These are phyloP conservation scores for Aphis gossypii DNA, from an alignment of 1,140 invertebrate species.

Conservation along the genomic window DNA sequence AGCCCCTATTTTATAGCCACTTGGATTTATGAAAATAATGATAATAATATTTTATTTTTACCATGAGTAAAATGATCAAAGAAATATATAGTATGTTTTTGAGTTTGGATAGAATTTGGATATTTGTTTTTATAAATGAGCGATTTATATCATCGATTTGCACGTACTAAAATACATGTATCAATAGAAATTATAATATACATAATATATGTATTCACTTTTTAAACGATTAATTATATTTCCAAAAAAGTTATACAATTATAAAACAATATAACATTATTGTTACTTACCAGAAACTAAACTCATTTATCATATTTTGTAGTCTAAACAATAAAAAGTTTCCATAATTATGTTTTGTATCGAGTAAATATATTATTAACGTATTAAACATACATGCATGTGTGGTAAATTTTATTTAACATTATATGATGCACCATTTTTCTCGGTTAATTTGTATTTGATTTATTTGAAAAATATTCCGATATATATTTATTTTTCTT, in stretches of 20 bases:
- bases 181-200: not conserved
- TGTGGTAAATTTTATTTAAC: not conserved
- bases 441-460: not conserved
- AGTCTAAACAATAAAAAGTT: not conserved
- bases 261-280: not conserved
- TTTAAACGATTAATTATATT: not conserved
- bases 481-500: not conserved
- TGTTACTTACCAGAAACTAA: not conserved
- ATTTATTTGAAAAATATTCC: not conserved
- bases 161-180: not conserved
- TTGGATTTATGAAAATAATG: not conserved
- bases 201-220: not conserved
- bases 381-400: not conserved
- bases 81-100: not conserved
- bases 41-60: not conserved
- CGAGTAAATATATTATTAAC: not conserved
- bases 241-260: not conserved
- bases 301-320: constrained; percentile 11
- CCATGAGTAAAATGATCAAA: not conserved
- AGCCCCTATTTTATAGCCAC: not conserved
- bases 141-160: not conserved
- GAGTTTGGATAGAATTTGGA: not conserved
- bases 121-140: not conserved
- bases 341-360: not conserved
- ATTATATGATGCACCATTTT: not conserved